A percentile compares a stretch with the other conserved stretches of the same genome.
Conservation (phyloP, 2,797 vertebrate genomes). For the Onychomys leucogaster region DNA sequence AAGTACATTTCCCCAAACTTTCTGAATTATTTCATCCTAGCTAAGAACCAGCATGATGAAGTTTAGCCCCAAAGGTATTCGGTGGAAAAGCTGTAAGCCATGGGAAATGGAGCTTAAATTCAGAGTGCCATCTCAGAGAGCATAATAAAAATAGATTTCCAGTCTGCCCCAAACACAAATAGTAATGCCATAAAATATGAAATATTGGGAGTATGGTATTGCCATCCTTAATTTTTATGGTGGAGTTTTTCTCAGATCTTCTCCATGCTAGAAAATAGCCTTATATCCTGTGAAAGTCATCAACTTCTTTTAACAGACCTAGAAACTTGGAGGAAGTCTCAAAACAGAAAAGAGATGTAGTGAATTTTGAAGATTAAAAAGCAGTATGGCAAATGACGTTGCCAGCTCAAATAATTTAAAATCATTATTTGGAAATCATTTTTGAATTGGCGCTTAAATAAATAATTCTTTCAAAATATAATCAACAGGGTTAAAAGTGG, state of each 20-base stretch:
- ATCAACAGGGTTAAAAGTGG: not conserved
- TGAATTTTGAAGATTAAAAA: not conserved
- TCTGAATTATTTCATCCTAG: conserved; percentile 72
- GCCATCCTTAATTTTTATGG: conserved; percentile 78
- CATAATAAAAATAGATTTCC: conserved; percentile 82
- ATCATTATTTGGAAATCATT: not conserved
- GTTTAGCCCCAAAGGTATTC: conserved; percentile 73
- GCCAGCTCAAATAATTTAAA: not conserved
- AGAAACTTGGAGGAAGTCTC: not conserved
- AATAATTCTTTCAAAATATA: not conserved
- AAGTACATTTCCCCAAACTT: conserved; percentile 66
- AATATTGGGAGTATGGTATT: conserved; percentile 69
- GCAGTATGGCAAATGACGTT: not conserved
- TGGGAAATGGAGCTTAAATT: conserved; percentile 79
- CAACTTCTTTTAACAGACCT: not conserved
- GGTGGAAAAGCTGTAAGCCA: conserved; percentile 75
- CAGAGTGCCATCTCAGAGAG: conserved; percentile 77
- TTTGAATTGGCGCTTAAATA: not conserved
- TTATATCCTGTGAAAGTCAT: conserved; percentile 6
- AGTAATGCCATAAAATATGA: conserved; percentile 77
- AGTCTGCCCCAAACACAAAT: conserved; percentile 75
- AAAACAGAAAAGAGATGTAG: not conserved
- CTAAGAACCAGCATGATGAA: conserved; percentile 70
- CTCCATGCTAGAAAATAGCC: conserved; percentile 58
- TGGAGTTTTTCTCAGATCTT: conserved; percentile 49